Percentiles rank a stretch among this genome's conserved stretches.
Conservation (phyloP, 92 coral and sea anemone genomes). For the Paragorgia papillata region DNA sequence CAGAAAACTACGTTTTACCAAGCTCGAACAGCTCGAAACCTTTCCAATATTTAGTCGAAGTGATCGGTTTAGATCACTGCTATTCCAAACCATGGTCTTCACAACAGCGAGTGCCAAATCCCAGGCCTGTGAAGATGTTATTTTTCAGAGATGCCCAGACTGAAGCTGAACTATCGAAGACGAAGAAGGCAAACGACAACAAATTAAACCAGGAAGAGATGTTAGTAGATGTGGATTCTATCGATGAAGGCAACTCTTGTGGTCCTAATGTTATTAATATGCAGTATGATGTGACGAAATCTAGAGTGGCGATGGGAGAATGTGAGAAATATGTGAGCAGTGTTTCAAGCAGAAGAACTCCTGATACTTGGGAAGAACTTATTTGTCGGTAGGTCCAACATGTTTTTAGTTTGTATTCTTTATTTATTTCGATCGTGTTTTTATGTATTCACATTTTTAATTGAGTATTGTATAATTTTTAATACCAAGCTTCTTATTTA, state of each 20-base stretch:
- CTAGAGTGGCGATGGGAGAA: conserved; percentile 91
- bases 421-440: background rate
- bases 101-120: conserved; percentile 89
- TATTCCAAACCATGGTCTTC: conserved; percentile 99
- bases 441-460: background rate
- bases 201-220: background rate
- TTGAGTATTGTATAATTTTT: too few species aligned
- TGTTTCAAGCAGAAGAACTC: conserved; percentile 91
- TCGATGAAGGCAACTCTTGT: conserved; percentile 43
- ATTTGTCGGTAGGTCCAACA: conserved; percentile 92
- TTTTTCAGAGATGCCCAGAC: conserved; percentile 70
- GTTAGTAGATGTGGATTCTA: conserved; percentile 70
- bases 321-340: conserved; percentile 94
- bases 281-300: conserved; percentile 86
- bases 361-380: conserved; percentile 99
- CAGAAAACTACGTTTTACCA: conserved; percentile 25
- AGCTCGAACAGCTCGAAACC: conserved; percentile 22
- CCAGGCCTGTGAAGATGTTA: conserved; percentile 83
- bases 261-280: conserved; percentile 63
- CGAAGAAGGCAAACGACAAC: conserved; percentile 18
- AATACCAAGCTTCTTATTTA: too few species aligned
- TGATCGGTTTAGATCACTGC: conserved; percentile 86
- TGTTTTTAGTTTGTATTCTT: too few species aligned
- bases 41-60: conserved; percentile 75
- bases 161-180: conserved; percentile 18